Evolutionary conservation across 2,888 invertebrate genomes (phyloP), one percentile per base, ranked within the genome.

Genomic region (Tenodera sinensis): DNA sequence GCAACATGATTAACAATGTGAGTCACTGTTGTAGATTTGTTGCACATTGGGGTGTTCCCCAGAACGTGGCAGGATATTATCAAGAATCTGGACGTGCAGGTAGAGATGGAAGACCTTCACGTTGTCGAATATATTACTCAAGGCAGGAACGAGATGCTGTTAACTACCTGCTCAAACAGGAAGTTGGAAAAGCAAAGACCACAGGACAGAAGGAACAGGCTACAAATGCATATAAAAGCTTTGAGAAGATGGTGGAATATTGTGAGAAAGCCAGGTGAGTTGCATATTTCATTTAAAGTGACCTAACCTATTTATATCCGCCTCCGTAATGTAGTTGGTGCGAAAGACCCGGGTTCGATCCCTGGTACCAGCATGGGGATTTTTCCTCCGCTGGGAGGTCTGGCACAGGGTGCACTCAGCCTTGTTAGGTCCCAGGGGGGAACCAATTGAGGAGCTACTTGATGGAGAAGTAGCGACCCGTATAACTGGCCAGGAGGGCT

Each of bases 1-100:
- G n/a, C n/a, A n/a, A n/a, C n/a, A n/a, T n/a, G n/a, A n/a, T n/a
- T n/a, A n/a, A n/a, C n/a, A n/a, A n/a, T n/a, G n/a, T n/a, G n/a
- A n/a, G n/a, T 54, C 8, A 71, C 3, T 4, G 3, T 71, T 71
- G 20, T 91, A 97, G 99, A 91, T 98, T 98, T 93, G 99, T 99
- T 3, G 96, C 97, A 9, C 99, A 99, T 93, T 99, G 99, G 99
- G 98, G 98, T 34, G 95, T 98, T 81, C 98, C 99, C 0, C 98
- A 98, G 93, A 98, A 97, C 92, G 97, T 99, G 88, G 98, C 99
- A 0, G 98, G 97, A 0, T 99, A 98, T 93, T 99, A 99, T 93
- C 96, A 99, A 95, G 99, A 99, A 94, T 98, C 98, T 0, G 99
- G 99, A 1, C 95, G 99, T 92, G 99, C 99, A 15, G 99, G 99